Conservation (phyloP, 30 jellyfish, hydroid and myxozoan genomes). For the Hydractinia echinata region DNA sequence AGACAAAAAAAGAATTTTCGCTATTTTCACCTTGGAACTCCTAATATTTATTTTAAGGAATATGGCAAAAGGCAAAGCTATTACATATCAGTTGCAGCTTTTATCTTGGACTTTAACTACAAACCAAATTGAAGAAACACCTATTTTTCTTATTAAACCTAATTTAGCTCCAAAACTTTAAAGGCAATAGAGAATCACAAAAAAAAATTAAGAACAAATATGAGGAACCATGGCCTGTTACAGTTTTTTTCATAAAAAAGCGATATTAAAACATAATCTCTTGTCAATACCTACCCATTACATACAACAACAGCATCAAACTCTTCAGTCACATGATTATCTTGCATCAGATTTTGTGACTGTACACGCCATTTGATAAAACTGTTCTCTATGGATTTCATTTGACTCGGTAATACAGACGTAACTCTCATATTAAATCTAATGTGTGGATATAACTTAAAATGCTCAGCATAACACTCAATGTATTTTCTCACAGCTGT, state of each 20-base stretch:
- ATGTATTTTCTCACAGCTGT: conserved; percentile 42
- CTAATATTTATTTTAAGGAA: too few relatives aligned
- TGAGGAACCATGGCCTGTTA: not conserved
- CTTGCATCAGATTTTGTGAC: not conserved
- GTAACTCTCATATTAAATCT: conserved; percentile 38
- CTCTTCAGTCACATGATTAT: not conserved
- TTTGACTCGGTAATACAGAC: conserved; percentile 28
- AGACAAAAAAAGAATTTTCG: too few relatives aligned
- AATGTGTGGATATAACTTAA: conserved; percentile 26
- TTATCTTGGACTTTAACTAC: not conserved
- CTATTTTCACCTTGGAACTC: too few relatives aligned
- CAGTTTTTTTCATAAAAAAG: not conserved
- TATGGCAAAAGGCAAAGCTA: too few relatives aligned
- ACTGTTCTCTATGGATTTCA: conserved; percentile 26
- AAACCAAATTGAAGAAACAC: not conserved
- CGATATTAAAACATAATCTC: not conserved
- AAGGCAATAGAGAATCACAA: not conserved
- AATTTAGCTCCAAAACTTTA: not conserved
- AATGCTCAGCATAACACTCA: conserved; percentile 37
- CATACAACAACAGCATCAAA: conserved; percentile 64
- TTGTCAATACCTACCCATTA: conserved; percentile 57
- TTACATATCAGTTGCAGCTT: too few relatives aligned
- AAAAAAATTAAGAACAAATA: not conserved
- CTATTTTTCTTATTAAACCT: not conserved
- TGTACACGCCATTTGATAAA: not conserved